phyloP scores from a whole-genome alignment of 2,797 vertebrate species.

The Gobionotothen gibberifrons region DNA sequence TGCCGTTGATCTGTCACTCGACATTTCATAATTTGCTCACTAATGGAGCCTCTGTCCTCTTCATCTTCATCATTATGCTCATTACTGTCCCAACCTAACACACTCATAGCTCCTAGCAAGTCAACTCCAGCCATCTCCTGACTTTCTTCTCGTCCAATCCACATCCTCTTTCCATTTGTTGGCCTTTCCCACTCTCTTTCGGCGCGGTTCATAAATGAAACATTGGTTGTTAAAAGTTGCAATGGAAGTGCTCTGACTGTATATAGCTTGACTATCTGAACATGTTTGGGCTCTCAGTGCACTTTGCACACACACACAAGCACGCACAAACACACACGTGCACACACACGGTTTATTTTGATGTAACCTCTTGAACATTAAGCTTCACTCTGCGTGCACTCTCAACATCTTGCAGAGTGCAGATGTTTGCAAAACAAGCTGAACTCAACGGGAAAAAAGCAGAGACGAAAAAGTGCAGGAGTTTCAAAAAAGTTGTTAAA shows the following conservation, averaged over 20 bases:
- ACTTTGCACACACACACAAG: slow-evolving; percentile 3
- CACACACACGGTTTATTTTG: slow-evolving; percentile 23
- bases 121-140: slow-evolving; percentile 24
- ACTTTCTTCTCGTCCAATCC: slow-evolving; percentile 5
- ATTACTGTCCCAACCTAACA: slow-evolving; percentile 44
- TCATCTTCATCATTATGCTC: slow-evolving; percentile 37
- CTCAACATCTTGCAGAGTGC: slow-evolving; percentile 16
- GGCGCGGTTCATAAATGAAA: slow-evolving; percentile 69
- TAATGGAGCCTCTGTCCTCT: slow-evolving; percentile 32
- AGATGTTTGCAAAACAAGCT: slow-evolving; percentile 48
- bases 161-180: neutral
- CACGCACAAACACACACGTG: no score
- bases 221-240: slow-evolving; percentile 60
- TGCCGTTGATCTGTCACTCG: slow-evolving; percentile 43
- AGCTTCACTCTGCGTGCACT: slow-evolving; percentile 31
- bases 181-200: neutral
- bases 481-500: slow-evolving; percentile 26
- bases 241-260: slow-evolving; percentile 54
- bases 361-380: slow-evolving; percentile 26
- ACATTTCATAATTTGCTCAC: slow-evolving; percentile 52
- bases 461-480: neutral
- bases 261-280: slow-evolving; percentile 36
- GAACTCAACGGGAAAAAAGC: neutral
- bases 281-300: slow-evolving; percentile 54
- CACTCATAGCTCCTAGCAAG: slow-evolving; percentile 27